Base-by-base conservation (phyloP, 2,797 vertebrate species). In the Hapalemur alaotrensis region DNA sequence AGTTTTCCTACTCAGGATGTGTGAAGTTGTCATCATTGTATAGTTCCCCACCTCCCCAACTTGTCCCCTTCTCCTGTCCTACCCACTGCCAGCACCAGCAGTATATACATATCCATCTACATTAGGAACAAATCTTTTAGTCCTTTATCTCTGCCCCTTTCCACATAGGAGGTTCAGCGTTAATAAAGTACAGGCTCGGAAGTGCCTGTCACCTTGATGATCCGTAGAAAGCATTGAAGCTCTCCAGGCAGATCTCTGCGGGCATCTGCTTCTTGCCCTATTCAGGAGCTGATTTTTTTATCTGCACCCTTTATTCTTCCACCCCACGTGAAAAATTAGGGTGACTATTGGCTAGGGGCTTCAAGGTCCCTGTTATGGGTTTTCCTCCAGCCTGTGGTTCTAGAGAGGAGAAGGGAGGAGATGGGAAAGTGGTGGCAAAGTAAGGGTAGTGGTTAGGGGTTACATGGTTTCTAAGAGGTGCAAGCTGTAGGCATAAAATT, bases 401-500 rank as follows among this genome's bases (percentile, higher is more conserved):
- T 89, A 86, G 63, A 91, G 76, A 95, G 69, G 82, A 67, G 73
- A 84, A 81, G 82, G 94, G 87, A 79, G 97, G 95, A 83, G 79
- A 59, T 90, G 50, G 48, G 73, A 81, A 97, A 89, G 89, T 80
- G 87, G 90, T 92, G 22, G 70, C 61, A 91, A 82, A 97, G 95
- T 84, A 91, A 96, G 52, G 73, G 86, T 85, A 95, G 88, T 95
- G n/a, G n/a, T 87, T 91, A 91, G 90, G 92, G 91, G 94, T 80
- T 90, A 83, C 69, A 0, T 87, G 85, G 82, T 97, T 98, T 96
- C 95, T 97, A 96, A 97, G 96, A 97, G 97, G 95, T 97, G 50
- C 81, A 87, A 97, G 96, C 95, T 81, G 17, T 96, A 96, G 96
- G 97, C 88, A 95, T 84, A 91, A 97, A 98, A 97, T 97, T 95